Evolutionary conservation across 1,140 invertebrate species (phyloP).

Genomic region (Copidosoma floridanum): DNA sequence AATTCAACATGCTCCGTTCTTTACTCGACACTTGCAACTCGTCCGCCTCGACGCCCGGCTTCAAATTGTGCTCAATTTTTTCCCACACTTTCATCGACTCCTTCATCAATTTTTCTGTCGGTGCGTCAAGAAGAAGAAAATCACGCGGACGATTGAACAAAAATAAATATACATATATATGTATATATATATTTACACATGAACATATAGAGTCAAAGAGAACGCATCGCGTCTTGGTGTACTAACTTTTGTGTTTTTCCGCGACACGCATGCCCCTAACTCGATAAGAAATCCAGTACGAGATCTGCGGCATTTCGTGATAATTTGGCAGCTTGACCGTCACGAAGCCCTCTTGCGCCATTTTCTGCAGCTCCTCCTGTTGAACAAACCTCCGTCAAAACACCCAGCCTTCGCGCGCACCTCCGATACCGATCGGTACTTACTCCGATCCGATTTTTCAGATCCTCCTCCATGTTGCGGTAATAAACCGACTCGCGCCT

Average conservation of each 20-base stretch:
- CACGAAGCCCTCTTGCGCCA: conserved; percentile 41
- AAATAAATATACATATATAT: conserved; percentile 3
- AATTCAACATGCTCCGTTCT: background rate
- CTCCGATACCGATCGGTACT: too few relatives aligned
- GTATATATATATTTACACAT: too few relatives aligned
- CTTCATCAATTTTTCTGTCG: background rate
- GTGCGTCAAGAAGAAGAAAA: too few relatives aligned
- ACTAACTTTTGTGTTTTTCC: conserved; percentile 37
- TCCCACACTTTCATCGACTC: background rate
- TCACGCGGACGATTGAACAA: background rate
- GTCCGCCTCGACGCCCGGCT: background rate
- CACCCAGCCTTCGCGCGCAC: too few relatives aligned
- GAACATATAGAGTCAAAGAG: too few relatives aligned
- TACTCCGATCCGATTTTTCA: too few relatives aligned
- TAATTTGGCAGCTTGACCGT: conserved; percentile 42
- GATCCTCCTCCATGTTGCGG: too few relatives aligned
- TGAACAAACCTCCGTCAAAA: too few relatives aligned
- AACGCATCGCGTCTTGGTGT: background rate
- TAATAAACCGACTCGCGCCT: too few relatives aligned
- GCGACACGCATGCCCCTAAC: conserved; percentile 32
- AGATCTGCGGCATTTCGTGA: conserved; percentile 42
- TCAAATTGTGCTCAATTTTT: background rate
- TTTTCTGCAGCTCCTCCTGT: conserved; percentile 42
- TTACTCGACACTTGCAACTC: background rate
- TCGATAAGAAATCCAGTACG: conserved; percentile 43